Base-by-base conservation (phyloP, 2,113 vertebrate species). In the Aythya baeri region DNA sequence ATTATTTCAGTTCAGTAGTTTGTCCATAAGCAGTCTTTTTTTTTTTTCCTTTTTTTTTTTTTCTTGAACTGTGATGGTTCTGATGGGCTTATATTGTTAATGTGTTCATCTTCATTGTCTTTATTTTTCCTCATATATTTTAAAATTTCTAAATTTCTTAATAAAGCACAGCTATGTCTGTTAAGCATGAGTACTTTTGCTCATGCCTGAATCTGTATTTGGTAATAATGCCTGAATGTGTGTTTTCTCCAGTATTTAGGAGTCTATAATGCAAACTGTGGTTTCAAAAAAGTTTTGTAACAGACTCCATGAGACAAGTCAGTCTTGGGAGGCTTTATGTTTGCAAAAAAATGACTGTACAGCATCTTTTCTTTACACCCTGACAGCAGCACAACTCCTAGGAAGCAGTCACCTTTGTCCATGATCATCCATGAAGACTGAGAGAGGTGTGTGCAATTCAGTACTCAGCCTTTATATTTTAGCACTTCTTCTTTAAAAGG, bases 241-340 rank as follows among this genome's bases (percentile, higher is more conserved):
- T 61, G 12, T 90, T 88, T 92, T 68, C 25, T 71, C 11, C 23
- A 43, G 14, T 31, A 43, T 66, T 87, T 78, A 13, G 66, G 22
- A 29, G 15, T 3, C 11, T 80, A 38, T 10, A 73, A 46, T 3
- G 2, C 73, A 83, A 76, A 68, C 23, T 0, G 0, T 49, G 25
- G 61, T 63, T 80, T 59, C 5, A 43, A 84, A 89, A 68, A n/a
- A 3, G 1, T 84, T 73, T 49, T 68, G 12, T 21, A 41, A 61
- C 25, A 70, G 25, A 32, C 2, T 79, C 25, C 21, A 36, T 77
- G 65, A 43, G 44, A 89, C 2, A 4, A 46, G 20, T 70, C 36
- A 23, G 25, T 52, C 55, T 71, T 74, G 36, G n/a, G 17, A 38
- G 20, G 6, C 9, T 57, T 36, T 10, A 75, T 13, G 20, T 63